Conservation (phyloP, 2,113 vertebrate species). For the Gallinago jamesoni region DNA sequence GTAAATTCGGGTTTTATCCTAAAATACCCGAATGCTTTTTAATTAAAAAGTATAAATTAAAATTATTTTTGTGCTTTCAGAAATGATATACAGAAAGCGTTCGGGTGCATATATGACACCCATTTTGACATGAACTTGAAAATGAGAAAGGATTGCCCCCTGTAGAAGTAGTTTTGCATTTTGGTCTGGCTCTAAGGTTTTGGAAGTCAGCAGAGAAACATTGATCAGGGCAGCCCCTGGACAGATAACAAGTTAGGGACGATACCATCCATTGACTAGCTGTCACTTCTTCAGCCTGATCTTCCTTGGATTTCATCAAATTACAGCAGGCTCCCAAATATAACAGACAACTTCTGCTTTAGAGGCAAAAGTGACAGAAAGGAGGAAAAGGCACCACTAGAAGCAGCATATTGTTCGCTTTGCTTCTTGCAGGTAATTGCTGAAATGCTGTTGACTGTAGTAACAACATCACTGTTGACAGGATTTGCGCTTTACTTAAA, state of each 20-base stretch:
- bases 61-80: neutral
- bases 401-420: neutral
- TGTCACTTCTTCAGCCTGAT: neutral
- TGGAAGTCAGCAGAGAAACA: neutral
- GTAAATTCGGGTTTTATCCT: neutral
- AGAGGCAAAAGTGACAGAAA: neutral
- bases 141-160: neutral
- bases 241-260: neutral
- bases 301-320: neutral
- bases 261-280: neutral
- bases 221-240: neutral
- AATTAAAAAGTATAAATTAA: neutral
- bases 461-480: neutral
- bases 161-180: neutral
- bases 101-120: neutral
- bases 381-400: neutral
- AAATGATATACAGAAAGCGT: neutral
- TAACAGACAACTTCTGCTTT: neutral
- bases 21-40: neutral
- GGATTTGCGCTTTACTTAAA: neutral
- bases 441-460: neutral
- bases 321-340: neutral
- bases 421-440: neutral
- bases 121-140: neutral
- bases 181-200: neutral